phyloP scores from a whole-genome alignment of 1,140 invertebrate species.

The Leptestheria dahalacensis region DNA sequence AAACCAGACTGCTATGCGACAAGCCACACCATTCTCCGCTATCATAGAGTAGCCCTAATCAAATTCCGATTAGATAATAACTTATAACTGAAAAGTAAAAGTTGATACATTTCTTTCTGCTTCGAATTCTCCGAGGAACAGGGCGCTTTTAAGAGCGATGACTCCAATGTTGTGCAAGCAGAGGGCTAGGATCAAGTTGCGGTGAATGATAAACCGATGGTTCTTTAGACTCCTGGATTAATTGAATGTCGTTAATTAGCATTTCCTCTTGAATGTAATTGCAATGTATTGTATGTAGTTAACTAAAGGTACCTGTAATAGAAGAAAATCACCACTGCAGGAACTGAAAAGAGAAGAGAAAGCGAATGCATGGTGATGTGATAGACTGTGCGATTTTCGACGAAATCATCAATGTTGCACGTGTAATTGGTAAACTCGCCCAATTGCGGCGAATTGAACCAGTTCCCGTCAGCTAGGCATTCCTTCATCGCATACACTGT shows the following conservation, averaged over 20 bases:
- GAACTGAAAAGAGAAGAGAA: conserved; percentile 32
- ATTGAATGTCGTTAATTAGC: neutral
- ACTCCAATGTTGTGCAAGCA: conserved; percentile 35
- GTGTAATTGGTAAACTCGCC: conserved; percentile 34
- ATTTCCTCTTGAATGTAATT: neutral
- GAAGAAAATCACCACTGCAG: conserved; percentile 36
- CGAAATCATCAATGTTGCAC: conserved; percentile 34
- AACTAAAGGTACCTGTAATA: conserved; percentile 26
- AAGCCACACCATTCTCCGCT: conserved; percentile 30
- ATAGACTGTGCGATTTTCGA: conserved; percentile 31
- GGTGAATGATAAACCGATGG: conserved; percentile 34
- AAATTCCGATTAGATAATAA: conserved; percentile 27
- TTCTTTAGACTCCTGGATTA: conserved; percentile 27
- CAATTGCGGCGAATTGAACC: conserved; percentile 26
- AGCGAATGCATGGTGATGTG: conserved; percentile 32
- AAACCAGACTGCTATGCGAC: conserved; percentile 33
- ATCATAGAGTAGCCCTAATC: conserved; percentile 29
- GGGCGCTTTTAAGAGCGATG: conserved; percentile 30
- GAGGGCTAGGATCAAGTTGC: conserved; percentile 38
- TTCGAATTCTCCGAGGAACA: conserved; percentile 7
- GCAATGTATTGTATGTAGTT: neutral
- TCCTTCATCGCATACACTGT: conserved; percentile 34
- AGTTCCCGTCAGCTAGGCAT: conserved; percentile 29
- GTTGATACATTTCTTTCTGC: neutral
- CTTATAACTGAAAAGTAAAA: conserved; percentile 28